Evolutionary conservation across 1,140 invertebrate species (phyloP), one percentile per base, ranked within the genome.

Genomic region (Drosophila subpulchrella): DNA sequence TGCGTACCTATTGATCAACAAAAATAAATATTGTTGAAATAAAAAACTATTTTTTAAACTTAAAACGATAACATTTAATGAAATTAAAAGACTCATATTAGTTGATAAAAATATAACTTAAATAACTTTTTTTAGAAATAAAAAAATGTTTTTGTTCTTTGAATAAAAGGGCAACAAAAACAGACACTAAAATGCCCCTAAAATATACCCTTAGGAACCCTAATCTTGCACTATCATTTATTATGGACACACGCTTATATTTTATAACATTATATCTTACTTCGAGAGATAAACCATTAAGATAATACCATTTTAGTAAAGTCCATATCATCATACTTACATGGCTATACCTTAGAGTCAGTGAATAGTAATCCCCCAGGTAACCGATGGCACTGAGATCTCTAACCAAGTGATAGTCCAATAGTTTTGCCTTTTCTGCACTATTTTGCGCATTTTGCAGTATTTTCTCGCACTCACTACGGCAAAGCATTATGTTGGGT

Each of bases 311-410:
- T 24, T 20, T 15, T 15, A 27, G 24, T 17, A 51, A 17, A 17
- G 30, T 53, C 10, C 17, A 36, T 1, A 57, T 61, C 4, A 2
- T 27, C 4, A 2, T 27, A 88, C 83, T 84, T 63, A 89, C 84
- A 61, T 36, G 27, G 46, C 59, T 42, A 15, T 81, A 90, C 10
- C 32, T 51, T 38, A 89, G 39, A 17, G 65, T 70, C 10, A 89
- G 39, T 30, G 41, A 53, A 73, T 90, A 91, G 68, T 91, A 91
- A 57, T 91, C 86, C 24, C 90, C 90, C 7, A 91, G 73, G 74
- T 88, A 91, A 2, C 90, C 90, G 17, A 80, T 55, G 0, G 83
- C 77, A 20, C 57, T 68, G 0, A 24, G 51, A 44, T 83, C 83
- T 34, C 61, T 70, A 17, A 55, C 44, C n/a, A 84, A 7, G 12